Evolutionary conservation across 2,888 invertebrate species (phyloP).

Genomic region (Helobdella robusta): DNA sequence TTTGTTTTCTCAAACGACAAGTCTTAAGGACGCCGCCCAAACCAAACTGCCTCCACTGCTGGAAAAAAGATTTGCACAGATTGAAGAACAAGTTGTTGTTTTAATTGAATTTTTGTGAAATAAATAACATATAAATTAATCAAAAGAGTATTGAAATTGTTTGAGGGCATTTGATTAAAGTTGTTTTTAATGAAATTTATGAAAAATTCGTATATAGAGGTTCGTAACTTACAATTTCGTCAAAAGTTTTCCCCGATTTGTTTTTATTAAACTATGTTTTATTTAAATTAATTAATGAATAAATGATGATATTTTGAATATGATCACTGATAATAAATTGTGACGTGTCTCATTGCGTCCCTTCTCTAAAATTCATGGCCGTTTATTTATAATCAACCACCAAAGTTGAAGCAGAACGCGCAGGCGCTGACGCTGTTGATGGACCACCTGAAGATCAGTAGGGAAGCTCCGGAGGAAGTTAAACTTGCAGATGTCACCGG

Average conservation of each 20-base stretch:
- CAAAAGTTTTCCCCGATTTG: too few species aligned
- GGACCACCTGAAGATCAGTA: not conserved
- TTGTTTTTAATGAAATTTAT: not conserved
- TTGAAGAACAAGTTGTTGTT: slow-evolving; percentile 15
- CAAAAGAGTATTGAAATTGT: not conserved
- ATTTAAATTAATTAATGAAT: too few species aligned
- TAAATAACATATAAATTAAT: not conserved
- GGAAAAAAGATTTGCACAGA: slow-evolving; percentile 8
- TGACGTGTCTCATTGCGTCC: too few species aligned
- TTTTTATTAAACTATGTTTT: too few species aligned
- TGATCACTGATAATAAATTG: too few species aligned
- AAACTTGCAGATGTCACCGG: not conserved
- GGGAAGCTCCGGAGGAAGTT: not conserved
- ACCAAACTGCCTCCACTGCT: slow-evolving; percentile 15
- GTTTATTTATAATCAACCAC: too few species aligned
- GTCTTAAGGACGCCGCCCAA: not conserved
- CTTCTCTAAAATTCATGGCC: too few species aligned
- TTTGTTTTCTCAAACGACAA: slow-evolving; percentile 12
- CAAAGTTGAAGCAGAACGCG: not conserved
- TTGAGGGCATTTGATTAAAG: not conserved
- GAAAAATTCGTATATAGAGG: too few species aligned
- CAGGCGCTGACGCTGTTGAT: not conserved
- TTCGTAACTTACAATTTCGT: too few species aligned
- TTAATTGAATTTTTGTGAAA: too few species aligned
- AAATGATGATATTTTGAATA: too few species aligned